Base-by-base conservation (phyloP, 2,888 invertebrate genomes). In the Acleris cristana region DNA sequence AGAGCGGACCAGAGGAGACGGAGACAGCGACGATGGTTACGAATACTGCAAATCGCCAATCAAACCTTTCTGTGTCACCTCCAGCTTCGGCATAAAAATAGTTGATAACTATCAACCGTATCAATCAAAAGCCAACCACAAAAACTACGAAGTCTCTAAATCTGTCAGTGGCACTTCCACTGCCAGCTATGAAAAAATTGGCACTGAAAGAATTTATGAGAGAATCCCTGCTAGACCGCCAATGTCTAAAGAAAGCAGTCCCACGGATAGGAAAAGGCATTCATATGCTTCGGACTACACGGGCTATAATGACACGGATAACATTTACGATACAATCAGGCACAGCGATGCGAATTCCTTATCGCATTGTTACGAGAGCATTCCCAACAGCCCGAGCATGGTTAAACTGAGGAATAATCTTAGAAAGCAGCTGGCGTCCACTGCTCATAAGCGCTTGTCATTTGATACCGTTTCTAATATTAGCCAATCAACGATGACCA, bases 281-380 rank as follows among this genome's bases (percentile, higher is more conserved):
- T 92, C 91, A 0, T 85, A 87, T 65, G 81, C 86, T 3, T 82
- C 89, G 0, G 92, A 92, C 67, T 90, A 89, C 72, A 84, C 84
- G 0, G 83, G 83, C 1, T 92, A 92, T 74, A 92, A 89, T 71
- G 92, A 92, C 45, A 91, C 87, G 21, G 95, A 95, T 72, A 94
- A 95, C 74, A 95, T 95, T 71, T 95, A 95, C 73, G 95, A 94
- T 70, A 94, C 94, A 1, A 95, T 95, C 69, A 95, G 94, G 75
- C 93, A 94, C 54, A 83, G 84, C 1, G 94, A 94, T 64, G 89
- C 84, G 0, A 81, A 80, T 1, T 93, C 94, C 0, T 77, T 93
- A 21, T 94, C 94, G 0, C 94, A 94, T 77, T 94, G 94, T 72
- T 95, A 95, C 78, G 95, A 95, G 76, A 94, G 94, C 53, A 93